Percentiles rank a stretch among this genome's conserved stretches.
Conservation (phyloP, 2,888 invertebrate species). For the Iselma pallidipennis region DNA sequence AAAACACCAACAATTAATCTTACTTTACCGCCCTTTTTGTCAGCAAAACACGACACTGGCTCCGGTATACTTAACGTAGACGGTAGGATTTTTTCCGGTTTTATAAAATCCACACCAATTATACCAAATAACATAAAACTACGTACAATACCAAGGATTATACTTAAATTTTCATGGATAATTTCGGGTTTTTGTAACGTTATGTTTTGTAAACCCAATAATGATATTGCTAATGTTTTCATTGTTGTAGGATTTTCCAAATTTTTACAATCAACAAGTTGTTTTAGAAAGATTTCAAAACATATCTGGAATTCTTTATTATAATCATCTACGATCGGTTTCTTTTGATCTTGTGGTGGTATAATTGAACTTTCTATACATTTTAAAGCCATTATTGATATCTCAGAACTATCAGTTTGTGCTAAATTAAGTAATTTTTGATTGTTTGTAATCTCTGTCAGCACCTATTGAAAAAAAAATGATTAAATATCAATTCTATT, state of each 20-base stretch:
- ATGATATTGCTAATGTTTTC: constrained; percentile 58
- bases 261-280: constrained; percentile 37
- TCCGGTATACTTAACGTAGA: constrained; percentile 66
- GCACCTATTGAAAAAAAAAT: constrained; percentile 36
- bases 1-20: too few relatives aligned
- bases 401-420: constrained; percentile 26
- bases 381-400: constrained; percentile 40
- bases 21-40: constrained; percentile 66
- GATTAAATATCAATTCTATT: not conserved
- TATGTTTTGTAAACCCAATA: constrained; percentile 52
- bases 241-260: constrained; percentile 37
- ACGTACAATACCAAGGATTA: constrained; percentile 63
- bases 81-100: constrained; percentile 62
- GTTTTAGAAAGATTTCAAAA: constrained; percentile 38
- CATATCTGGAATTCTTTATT: constrained; percentile 18
- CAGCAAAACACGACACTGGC: constrained; percentile 43
- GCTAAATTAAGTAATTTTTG: constrained; percentile 26
- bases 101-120: constrained; percentile 55
- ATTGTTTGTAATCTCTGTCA: constrained; percentile 31
- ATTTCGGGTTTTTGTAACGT: constrained; percentile 44
- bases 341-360: constrained; percentile 19
- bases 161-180: constrained; percentile 53
- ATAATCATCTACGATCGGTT: not conserved
- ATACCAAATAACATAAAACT: constrained; percentile 61
- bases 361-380: constrained; percentile 47